Evolutionary conservation across 2,888 invertebrate genomes (phyloP).

Genomic region (Hybos culiciformis): DNA sequence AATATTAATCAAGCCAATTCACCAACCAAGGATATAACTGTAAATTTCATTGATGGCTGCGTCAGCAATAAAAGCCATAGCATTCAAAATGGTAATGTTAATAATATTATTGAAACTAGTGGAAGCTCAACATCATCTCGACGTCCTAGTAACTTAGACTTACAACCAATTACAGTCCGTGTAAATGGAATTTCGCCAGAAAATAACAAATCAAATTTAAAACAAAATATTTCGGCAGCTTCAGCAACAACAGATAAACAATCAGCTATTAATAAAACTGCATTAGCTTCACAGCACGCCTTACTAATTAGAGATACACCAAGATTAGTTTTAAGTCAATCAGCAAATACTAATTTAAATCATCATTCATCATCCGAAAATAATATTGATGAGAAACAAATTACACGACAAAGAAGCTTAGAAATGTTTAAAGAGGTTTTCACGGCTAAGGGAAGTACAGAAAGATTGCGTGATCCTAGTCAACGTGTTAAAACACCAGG

Average conservation of each 20-base stretch:
- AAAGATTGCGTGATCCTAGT: constrained; percentile 56
- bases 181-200: constrained; percentile 17
- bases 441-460: constrained; percentile 47
- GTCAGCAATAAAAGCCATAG: constrained; percentile 9
- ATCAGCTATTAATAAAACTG: constrained; percentile 11
- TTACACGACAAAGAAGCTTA: constrained; percentile 50
- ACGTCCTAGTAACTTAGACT: constrained; percentile 28
- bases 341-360: constrained; percentile 25
- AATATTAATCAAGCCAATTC: constrained; percentile 11
- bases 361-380: constrained; percentile 18
- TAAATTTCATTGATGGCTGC: constrained; percentile 18
- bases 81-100: not conserved
- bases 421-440: constrained; percentile 67
- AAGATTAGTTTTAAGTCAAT: constrained; percentile 25
- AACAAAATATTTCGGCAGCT: constrained; percentile 30
- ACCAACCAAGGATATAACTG: constrained; percentile 20
- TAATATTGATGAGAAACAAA: constrained; percentile 21
- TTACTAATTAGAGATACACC: constrained; percentile 21
- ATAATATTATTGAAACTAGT: constrained; percentile 6
- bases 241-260: constrained; percentile 11
- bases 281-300: constrained; percentile 15
- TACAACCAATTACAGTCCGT: constrained; percentile 22
- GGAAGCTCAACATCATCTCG: constrained; percentile 12
- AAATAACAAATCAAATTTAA: constrained; percentile 30
- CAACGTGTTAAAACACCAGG: constrained; percentile 70